A percentile compares a stretch with the other conserved stretches of the same genome.
Conservation (phyloP, 2,797 vertebrate genomes). For the Phaenicophaeus curvirostris region DNA sequence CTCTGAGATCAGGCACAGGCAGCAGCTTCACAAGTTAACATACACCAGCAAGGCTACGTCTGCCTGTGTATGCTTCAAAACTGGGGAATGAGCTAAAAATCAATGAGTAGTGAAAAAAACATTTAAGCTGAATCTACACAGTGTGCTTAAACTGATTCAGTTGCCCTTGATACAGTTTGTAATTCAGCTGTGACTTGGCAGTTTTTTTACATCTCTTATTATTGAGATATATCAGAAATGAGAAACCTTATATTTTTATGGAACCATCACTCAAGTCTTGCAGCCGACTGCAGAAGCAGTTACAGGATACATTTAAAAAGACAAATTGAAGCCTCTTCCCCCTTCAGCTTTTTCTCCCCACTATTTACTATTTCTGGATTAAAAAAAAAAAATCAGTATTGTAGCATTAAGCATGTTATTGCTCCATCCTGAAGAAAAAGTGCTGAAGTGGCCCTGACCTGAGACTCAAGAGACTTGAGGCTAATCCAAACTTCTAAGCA, state of each 20-base stretch:
- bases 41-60: neutral
- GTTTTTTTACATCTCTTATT: neutral
- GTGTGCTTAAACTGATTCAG: neutral
- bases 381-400: neutral
- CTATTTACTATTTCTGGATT: neutral
- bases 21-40: neutral
- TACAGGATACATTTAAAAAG: neutral
- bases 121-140: neutral
- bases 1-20: neutral
- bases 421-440: constrained; percentile 24
- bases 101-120: neutral
- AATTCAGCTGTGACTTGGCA: neutral
- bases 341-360: neutral
- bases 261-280: neutral
- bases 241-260: neutral
- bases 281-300: neutral
- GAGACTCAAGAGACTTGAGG: constrained; percentile 32
- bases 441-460: constrained; percentile 27
- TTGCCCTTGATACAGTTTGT: accelerated
- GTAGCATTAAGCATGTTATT: constrained; percentile 12
- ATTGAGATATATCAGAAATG: neutral
- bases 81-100: neutral
- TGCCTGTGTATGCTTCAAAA: neutral
- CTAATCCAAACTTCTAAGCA: constrained; percentile 27
- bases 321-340: neutral